phyloP scores from a whole-genome alignment of 2,888 invertebrate genomes.

The Notocelia uddmanniana region DNA sequence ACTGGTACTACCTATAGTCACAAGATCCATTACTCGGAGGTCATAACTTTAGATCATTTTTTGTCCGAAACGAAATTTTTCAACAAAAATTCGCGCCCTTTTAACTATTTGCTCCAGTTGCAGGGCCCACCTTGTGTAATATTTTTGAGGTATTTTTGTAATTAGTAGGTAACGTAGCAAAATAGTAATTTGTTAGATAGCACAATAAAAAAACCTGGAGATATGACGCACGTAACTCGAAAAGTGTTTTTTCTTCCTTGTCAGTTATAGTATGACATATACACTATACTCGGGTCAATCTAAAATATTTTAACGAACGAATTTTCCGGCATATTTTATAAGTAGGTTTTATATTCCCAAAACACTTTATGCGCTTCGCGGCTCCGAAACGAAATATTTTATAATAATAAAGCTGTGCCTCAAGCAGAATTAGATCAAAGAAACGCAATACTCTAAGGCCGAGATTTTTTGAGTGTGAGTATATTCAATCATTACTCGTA shows the following conservation, averaged over 20 bases:
- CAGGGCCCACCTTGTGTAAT: too few species aligned
- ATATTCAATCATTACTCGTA: not conserved
- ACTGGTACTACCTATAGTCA: too few species aligned
- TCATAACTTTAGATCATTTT: too few species aligned
- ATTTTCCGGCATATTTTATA: not conserved
- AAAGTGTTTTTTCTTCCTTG: too few species aligned
- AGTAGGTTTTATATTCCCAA: conserved; percentile 4
- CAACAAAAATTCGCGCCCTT: too few species aligned
- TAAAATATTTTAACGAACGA: not conserved
- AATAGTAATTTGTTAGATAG: too few species aligned
- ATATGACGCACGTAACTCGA: not conserved
- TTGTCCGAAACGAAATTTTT: too few species aligned
- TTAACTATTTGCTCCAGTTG: too few species aligned
- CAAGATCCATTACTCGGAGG: too few species aligned
- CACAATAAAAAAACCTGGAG: not conserved
- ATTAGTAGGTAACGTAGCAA: too few species aligned
- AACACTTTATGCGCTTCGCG: conserved; percentile 13
- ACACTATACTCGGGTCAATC: not conserved
- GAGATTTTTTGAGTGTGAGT: not conserved
- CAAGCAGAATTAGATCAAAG: conserved; percentile 26
- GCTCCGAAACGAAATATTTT: conserved; percentile 20
- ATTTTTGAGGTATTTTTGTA: too few species aligned
- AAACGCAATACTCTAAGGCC: conserved; percentile 2
- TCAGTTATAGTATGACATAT: too few species aligned
- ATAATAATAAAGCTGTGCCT: conserved; percentile 19